Evolutionary conservation across 2,888 invertebrate genomes (phyloP), one percentile per base, ranked within the genome.

Genomic region (Eupithecia subumbrata): DNA sequence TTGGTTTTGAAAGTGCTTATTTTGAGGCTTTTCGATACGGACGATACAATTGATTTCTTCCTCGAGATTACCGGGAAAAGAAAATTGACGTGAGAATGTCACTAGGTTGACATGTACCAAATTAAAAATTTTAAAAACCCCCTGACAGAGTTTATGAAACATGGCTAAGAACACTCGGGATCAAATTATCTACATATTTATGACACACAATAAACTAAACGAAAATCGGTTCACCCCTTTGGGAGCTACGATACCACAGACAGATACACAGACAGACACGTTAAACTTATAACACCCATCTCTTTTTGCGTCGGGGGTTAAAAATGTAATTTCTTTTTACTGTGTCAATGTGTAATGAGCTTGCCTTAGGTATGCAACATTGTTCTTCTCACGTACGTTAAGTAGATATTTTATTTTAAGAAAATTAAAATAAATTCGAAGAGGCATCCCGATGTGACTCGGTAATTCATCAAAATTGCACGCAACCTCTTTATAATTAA

Each of bases 401-500:
- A n/a, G 8, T 25, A 60, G 22, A 60, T 60, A 25, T 60, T 56
- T 60, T 71, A 64, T 43, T 64, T 64, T 22, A 43, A 37, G 60
- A 64, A 60, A 67, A 70, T 67, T 56, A 73, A 75, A 77, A 77
- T 69, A 64, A 69, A 68, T 40, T 22, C 40, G 77, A 75, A 75
- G 77, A 75, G 52, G 75, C 78, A 76, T 74, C 76, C 71, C 71
- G 71, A 75, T 77, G 76, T 66, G 64, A 73, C 76, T 64, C 78
- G 73, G 81, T 80, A 76, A 81, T 81, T 73, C 78, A 78, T 80
- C 78, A 80, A 79, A 80, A 78, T 76, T 77, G 79, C 79, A 79
- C 71, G 77, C 72, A 79, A 75, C 77, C 77, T 76, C 79, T 80
- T 79, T 70, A 79, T 82, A 82, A 82, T 81, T 80, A 80, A 80